Base-by-base conservation (phyloP, 2,888 invertebrate species). In the Caenorhabditis afra region DNA sequence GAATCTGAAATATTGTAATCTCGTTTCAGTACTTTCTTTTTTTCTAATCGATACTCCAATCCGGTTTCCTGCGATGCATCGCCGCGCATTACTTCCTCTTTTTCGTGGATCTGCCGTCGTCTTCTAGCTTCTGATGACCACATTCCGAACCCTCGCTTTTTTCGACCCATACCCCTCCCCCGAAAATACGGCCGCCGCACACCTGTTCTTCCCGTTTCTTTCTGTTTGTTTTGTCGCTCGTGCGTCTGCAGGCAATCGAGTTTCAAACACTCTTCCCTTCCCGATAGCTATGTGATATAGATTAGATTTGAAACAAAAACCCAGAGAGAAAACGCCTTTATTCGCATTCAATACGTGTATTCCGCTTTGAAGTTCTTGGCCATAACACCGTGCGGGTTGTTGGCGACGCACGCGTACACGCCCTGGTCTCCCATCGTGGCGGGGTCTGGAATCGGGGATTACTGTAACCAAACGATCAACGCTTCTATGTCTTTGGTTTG, bases 341-440 rank as follows among this genome's bases (percentile, higher is more conserved):
- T 73, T 73, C 50, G 14, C 37, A 29, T 29, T 82, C 68, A 89
- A 73, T 89, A 89, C 12, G 86, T 86, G 65, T 89, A 89, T 71
- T 89, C 89, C 12, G 89, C 89, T 79, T 89, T 89, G 71, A 90
- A 90, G 74, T 90, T 90, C 79, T 90, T 90, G 1, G 89, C 89
- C 90, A 90, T 90, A 3, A 88, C 87, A 16, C 90, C 90, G 45
- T 85, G 81, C 39, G 87, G 86, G 68, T 90, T 90, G 75, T 90
- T 89, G 2, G 90, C 88, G 18, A 90, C 89, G 70, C 89, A 89
- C 4, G 88, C 86, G 57, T 87, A 87, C 11, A 87, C 85, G 53
- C 89, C 89, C 66, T 90, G 90, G 71, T 90, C 90, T 12, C 89
- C 89, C 90, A 90, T 90, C 10, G 89, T 90, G 3, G 90, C 89